Evolutionary conservation across 1,140 invertebrate species (phyloP), one percentile per base, ranked within the genome.

Genomic region (Pseudoatta argentina): DNA sequence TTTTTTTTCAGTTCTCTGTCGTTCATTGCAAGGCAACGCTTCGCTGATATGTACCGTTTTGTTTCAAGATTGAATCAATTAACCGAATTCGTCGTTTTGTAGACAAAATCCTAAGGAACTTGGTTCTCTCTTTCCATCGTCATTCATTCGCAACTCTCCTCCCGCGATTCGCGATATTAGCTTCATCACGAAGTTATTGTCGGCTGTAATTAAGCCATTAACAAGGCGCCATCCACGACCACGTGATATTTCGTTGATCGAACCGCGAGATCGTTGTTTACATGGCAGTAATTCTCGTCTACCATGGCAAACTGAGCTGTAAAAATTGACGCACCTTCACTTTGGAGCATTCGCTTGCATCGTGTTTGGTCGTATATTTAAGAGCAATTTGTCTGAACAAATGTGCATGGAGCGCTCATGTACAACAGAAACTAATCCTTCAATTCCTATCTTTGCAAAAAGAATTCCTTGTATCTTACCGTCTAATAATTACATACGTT

Each of bases 11-110:
- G 66, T 85, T 69, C 63, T 69, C 77, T 27, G 53, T 63, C 78
- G 53, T 85, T 78, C 44, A 78, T 76, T 61, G 82, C 82, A 91
- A 91, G 89, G 89, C 90, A 87, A 91, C 79, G 73, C 86, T 67
- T 87, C 76, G 78, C 85, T 91, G 90, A 91, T 91, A 91, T 91
- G 90, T 91, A 91, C 89, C 89, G 89, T 91, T 89, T 63, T 76
- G 82, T 69, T 69, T 69, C 39, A 87, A 76, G 88, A 85, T 88
- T 79, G 39, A 69, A 63, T 75, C 51, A 73, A 59, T 82, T 59
- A 82, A 61, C n/a, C 69, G 79, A 83, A 83, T 48, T 83, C 79
- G 67, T 82, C 79, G 67, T 73, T 39, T 67, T 39, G 79, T 66
- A 72, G 64, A 81, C 77, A 72, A 59, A 73, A 63, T 83, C 57